These are phyloP conservation scores for Sturmia bella DNA, from an alignment of 2,888 invertebrate genomes.

Conservation along the genomic window DNA sequence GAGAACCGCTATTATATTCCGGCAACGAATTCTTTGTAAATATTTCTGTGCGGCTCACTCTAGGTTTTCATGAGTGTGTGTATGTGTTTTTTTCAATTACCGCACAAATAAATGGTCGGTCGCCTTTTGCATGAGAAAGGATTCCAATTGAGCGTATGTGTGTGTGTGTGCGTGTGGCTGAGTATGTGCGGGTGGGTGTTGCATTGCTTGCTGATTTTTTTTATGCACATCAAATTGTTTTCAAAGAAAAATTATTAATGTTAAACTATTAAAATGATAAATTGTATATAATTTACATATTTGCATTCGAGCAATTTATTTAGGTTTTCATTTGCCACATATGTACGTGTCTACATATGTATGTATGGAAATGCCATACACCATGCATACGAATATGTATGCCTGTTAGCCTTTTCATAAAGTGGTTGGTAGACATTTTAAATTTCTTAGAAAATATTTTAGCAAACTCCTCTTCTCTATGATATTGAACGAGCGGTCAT, in stretches of 20 bases:
- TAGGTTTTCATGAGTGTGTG: neutral
- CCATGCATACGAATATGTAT: neutral
- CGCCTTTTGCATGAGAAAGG: slow-evolving; percentile 30
- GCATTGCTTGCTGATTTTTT: slow-evolving; percentile 41
- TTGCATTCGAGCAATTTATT: slow-evolving; percentile 47
- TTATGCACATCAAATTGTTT: slow-evolving; percentile 67
- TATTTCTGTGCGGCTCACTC: too few relatives aligned
- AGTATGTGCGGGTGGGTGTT: neutral
- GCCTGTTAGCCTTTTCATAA: neutral
- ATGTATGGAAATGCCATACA: neutral
- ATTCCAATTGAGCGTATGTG: slow-evolving; percentile 31
- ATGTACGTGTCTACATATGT: neutral
- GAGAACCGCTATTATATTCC: too few relatives aligned
- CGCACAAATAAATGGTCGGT: neutral
- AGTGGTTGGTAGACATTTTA: slow-evolving; percentile 36
- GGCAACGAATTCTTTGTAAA: too few relatives aligned
- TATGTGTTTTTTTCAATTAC: slow-evolving; percentile 11
- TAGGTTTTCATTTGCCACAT: too few relatives aligned
- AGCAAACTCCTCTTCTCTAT: slow-evolving; percentile 7
- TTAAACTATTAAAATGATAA: slow-evolving; percentile 70
- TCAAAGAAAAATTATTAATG: slow-evolving; percentile 68
- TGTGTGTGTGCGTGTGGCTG: too few relatives aligned
- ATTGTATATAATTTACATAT: slow-evolving; percentile 63
- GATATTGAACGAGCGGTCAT: slow-evolving; percentile 57
- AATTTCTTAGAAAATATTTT: slow-evolving; percentile 36